Conservation (phyloP, 1,140 invertebrate genomes). For the Brachionus plicatilis region DNA sequence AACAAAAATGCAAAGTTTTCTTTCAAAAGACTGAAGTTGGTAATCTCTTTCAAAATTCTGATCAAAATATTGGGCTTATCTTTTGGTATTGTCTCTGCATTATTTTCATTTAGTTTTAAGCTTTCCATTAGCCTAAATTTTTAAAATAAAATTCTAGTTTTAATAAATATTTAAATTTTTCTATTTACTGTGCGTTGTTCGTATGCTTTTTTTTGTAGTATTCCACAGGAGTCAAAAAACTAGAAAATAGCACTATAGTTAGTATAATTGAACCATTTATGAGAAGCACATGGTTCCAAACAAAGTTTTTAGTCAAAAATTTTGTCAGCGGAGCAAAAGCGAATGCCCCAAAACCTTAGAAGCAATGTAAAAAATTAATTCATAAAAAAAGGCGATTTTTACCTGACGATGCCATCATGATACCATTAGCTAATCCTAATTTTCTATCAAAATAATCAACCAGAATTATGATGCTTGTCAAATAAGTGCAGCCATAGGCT, state of each 20-base stretch:
- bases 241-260: not conserved
- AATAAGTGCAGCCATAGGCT: slow-evolving; percentile 10
- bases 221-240: not conserved
- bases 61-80: not conserved
- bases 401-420: slow-evolving; percentile 61
- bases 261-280: not conserved
- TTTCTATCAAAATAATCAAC: slow-evolving; percentile 88
- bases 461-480: slow-evolving; percentile 71
- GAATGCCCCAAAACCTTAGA: slow-evolving; percentile 50
- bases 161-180: not conserved
- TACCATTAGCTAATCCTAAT: slow-evolving; percentile 81
- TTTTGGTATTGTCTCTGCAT: not conserved
- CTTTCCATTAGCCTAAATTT: not conserved
- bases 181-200: not conserved
- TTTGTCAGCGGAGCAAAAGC: slow-evolving; percentile 49
- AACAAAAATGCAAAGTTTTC: slow-evolving; percentile 76
- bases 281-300: slow-evolving; percentile 46
- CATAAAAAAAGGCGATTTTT: not conserved
- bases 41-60: slow-evolving; percentile 68
- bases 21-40: slow-evolving; percentile 73
- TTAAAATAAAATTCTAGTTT: not conserved
- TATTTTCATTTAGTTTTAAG: not conserved
- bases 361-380: not conserved
- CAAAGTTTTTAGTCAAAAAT: slow-evolving; percentile 47
- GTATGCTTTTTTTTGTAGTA: not conserved